These are phyloP conservation scores for Therioaphis trifolii DNA, from an alignment of 2,888 invertebrate genomes.

Conservation along the genomic window DNA sequence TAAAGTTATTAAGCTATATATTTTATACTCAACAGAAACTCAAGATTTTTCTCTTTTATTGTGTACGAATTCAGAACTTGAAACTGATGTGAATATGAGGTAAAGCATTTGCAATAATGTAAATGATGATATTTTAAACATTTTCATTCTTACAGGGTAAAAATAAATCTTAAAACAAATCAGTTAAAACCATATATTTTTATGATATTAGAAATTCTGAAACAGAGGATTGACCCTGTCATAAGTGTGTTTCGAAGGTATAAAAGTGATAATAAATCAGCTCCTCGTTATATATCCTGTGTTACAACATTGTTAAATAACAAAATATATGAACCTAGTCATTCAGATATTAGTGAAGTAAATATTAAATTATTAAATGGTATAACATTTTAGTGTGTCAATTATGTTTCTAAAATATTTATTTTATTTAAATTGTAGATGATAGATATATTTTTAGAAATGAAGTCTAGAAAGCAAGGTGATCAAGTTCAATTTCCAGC, in stretches of 20 bases:
- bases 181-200: slow-evolving; percentile 32
- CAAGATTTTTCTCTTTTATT: slow-evolving; percentile 45
- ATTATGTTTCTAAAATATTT: not conserved
- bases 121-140: not conserved
- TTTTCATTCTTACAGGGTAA: slow-evolving; percentile 34
- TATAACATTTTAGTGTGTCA: not conserved
- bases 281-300: not conserved
- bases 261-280: slow-evolving; percentile 31
- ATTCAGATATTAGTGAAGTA: slow-evolving; percentile 24
- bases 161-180: slow-evolving; percentile 50
- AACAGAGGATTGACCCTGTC: not conserved
- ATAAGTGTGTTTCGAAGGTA: slow-evolving; percentile 18
- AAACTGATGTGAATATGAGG: not conserved
- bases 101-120: slow-evolving; percentile 13
- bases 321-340: slow-evolving; percentile 37
- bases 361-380: not conserved
- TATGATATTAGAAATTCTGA: slow-evolving; percentile 14
- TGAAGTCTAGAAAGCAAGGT: not conserved
- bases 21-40: not conserved
- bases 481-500: not conserved
- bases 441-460: slow-evolving; percentile 10
- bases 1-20: slow-evolving; percentile 38
- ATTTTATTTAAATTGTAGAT: slow-evolving; percentile 38
- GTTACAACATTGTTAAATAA: slow-evolving; percentile 25
- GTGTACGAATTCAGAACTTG: not conserved